These are phyloP conservation scores for Nixonia krombeini DNA, from an alignment of 1,140 invertebrate genomes.

Conservation along the genomic window DNA sequence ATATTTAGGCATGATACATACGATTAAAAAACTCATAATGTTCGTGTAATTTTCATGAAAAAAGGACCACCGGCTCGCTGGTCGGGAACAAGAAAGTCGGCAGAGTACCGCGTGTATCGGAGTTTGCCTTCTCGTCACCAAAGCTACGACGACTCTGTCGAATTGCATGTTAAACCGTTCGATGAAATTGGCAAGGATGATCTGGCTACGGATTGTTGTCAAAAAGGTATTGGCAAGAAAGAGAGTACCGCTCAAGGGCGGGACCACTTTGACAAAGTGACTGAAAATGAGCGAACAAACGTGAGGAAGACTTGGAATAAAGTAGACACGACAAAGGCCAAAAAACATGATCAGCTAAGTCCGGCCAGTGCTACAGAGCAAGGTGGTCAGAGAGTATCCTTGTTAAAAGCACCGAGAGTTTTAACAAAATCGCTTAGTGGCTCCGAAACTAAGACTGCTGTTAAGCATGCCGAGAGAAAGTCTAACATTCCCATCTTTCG, in stretches of 20 bases:
- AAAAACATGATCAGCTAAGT: slow-evolving; percentile 6
- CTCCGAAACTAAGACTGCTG: slow-evolving; percentile 48
- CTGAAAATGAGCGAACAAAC: slow-evolving; percentile 15
- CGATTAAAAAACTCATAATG: too few species aligned
- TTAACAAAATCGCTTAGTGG: slow-evolving; percentile 45
- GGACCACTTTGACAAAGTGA: slow-evolving; percentile 8
- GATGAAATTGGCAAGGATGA: slow-evolving; percentile 39
- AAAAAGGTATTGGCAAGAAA: slow-evolving; percentile 28
- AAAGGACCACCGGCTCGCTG: slow-evolving; percentile 74
- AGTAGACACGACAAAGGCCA: slow-evolving; percentile 5
- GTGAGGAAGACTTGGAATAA: slow-evolving; percentile 22
- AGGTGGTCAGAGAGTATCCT: slow-evolving; percentile 29
- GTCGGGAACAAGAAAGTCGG: slow-evolving; percentile 71
- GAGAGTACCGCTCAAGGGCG: slow-evolving; percentile 7
- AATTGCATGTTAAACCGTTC: slow-evolving; percentile 25
- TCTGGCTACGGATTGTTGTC: slow-evolving; percentile 6
- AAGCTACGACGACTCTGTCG: slow-evolving; percentile 40
- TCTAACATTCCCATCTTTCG: slow-evolving; percentile 67
- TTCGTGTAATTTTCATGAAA: slow-evolving; percentile 27
- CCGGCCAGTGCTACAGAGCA: background rate
- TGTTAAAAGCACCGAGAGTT: slow-evolving; percentile 59
- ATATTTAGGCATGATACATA: too few species aligned
- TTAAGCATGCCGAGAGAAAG: slow-evolving; percentile 61
- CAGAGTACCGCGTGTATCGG: slow-evolving; percentile 74
- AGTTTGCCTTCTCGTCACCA: slow-evolving; percentile 71